phyloP scores from a whole-genome alignment of 2,113 vertebrate genomes.

The Myrmecobius fasciatus region DNA sequence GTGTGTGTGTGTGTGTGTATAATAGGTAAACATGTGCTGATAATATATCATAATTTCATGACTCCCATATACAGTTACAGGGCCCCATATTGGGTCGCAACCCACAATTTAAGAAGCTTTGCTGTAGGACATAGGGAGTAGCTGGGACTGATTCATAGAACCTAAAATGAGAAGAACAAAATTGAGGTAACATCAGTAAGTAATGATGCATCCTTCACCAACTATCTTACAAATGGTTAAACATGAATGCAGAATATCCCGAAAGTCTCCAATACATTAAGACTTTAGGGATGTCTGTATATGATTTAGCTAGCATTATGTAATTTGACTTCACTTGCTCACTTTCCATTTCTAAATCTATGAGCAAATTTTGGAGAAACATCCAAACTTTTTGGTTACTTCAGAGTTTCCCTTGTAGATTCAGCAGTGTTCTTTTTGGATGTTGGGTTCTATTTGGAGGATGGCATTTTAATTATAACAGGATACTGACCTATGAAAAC shows the following conservation, averaged over 20 bases:
- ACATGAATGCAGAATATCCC: background rate
- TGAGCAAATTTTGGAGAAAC: background rate
- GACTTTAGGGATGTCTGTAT: background rate
- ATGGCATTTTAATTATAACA: background rate
- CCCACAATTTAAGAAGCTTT: too few species aligned
- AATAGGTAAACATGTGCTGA: too few species aligned
- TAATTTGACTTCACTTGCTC: rapidly evolving
- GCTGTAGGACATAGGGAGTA: background rate
- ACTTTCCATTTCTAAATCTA: rapidly evolving
- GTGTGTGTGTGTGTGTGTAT: too few species aligned
- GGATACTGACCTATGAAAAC: background rate
- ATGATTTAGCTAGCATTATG: background rate
- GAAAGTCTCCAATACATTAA: background rate
- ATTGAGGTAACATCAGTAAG: background rate
- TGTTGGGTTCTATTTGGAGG: background rate
- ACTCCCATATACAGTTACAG: too few species aligned
- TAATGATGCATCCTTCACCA: background rate
- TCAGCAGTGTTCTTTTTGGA: background rate
- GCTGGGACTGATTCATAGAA: background rate
- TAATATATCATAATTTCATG: too few species aligned
- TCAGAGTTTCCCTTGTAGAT: background rate
- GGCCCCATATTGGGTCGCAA: too few species aligned
- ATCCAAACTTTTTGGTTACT: background rate
- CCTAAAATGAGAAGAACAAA: background rate
- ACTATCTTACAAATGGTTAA: background rate